Evolutionary conservation across 2,113 vertebrate species (phyloP), one percentile per base, ranked within the genome.

Genomic region (Cryptotis parvus): DNA sequence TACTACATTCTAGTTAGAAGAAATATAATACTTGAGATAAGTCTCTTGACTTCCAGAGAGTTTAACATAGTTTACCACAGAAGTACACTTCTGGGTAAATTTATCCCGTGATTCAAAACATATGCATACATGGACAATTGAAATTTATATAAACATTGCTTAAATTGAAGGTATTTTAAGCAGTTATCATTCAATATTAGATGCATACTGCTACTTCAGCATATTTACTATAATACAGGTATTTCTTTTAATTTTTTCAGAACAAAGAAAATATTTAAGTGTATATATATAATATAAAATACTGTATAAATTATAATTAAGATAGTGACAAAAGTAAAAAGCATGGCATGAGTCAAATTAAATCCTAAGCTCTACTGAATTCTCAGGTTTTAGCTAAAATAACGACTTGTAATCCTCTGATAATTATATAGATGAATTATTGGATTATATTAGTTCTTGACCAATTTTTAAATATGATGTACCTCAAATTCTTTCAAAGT

Each of bases 221-320:
- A 43, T 61, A 58, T 78, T 49, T 55, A 72, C 26, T 68, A 10
- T 18, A 35, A 86, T 26, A 80, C 9, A 74, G 29, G 65, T 4
- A 58, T 58, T 84, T 89, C 27, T 49, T 84, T 22, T 58, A 9
- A 73, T 82, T 41, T 39, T n/a, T 24, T 65, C 69, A 65, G 0
- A 68, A 69, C 15, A 88, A 88, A 93, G 8, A 80, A 92, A 75
- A 11, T 58, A 58, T 58, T 58, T 58, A 22, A 58, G 14, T 49
- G 55, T 58, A 58, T 20, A 6, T 20, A 24, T 16, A 20, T 58
- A 22, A 58, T 58, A 24, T 16, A 58, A 58, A 22, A 58, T 58
- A 58, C 16, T 24, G 22, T 58, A 58, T 24, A 58, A 24, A 58
- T 22, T 58, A 22, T 58, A 58, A 58, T 22, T 58, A 24, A 58